Evolutionary conservation across 1,140 invertebrate species (phyloP), one percentile per base, ranked within the genome.

Genomic region (Drosophila arawakana): DNA sequence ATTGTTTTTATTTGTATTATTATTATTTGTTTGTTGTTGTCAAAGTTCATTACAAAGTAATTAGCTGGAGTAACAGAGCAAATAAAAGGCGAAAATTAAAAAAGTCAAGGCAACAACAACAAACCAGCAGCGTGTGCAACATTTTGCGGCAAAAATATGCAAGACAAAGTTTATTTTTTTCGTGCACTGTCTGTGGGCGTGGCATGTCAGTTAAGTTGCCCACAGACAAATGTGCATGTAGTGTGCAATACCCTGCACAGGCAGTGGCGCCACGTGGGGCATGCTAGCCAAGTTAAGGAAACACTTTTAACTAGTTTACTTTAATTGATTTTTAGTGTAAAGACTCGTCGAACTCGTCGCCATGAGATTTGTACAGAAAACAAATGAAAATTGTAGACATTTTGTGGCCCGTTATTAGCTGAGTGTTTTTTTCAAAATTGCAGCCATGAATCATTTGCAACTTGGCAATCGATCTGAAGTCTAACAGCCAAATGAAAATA

Each of bases 21-120:
- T 39, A 49, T 50, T 25, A 5, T 11, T 21, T 39, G 25, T 39
- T 44, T 60, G 37, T 61, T 82, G 60, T 89, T 89, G 84, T 84
- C 78, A 77, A 89, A 90, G 81, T 89, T 89, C 84, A 89, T 89
- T 89, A 84, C 84, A 84, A 90, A 89, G 85, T 89, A 89, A 89
- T 89, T 89, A 89, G 78, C 80, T 49, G 18, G 18, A 41, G 57
- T 52, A 61, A 69, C 67, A 65, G 15, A 41, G 30, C 13, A 39
- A 9, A 60, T 54, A 76, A 73, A 54, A 66, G 69, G 66, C 69
- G 62, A 69, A 74, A 65, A 67, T 63, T 66, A 25, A 61, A 65
- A 52, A 70, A 74, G 52, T 52, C 43, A 30, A 55, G 46, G 21
- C 67, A 68, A 43, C 34, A 72, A 55, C 15, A 68, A 46, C 15